A percentile compares a stretch with the other conserved stretches of the same genome.
Evolutionary conservation across 2,797 vertebrate species (phyloP).

Genomic region (Alfaro cultratus): DNA sequence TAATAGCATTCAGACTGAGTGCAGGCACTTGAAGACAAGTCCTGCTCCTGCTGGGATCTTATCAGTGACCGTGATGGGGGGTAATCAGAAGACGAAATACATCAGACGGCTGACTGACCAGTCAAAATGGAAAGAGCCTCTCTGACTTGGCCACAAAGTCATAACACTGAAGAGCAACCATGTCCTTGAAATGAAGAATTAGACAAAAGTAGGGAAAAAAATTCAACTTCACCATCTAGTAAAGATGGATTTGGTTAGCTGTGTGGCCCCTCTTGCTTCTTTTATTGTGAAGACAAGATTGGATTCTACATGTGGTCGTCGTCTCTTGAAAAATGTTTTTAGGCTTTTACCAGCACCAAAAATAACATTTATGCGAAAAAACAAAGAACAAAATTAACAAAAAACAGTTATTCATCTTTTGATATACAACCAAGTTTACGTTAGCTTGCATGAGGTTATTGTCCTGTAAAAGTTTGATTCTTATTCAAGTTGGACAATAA

Average conservation of each 20-base stretch:
- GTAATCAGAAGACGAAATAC: constrained; percentile 84
- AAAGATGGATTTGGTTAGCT: constrained; percentile 63
- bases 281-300: constrained; percentile 38
- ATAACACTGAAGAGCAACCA: constrained; percentile 44
- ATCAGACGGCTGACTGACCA: constrained; percentile 69
- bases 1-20: constrained; percentile 38
- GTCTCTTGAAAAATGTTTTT: constrained; percentile 12
- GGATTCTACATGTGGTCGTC: constrained; percentile 44
- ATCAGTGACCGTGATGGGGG: constrained; percentile 72
- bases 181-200: constrained; percentile 75
- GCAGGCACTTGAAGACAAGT: constrained; percentile 54
- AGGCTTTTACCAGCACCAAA: constrained; percentile 2
- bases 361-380: background rate
- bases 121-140: constrained; percentile 56
- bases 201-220: constrained; percentile 50
- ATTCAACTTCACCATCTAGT: constrained; percentile 42
- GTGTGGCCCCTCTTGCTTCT: constrained; percentile 42
- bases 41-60: constrained; percentile 70
- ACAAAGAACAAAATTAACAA: too few species aligned
- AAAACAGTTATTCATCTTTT: background rate
- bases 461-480: background rate
- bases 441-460: background rate
- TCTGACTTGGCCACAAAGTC: constrained; percentile 38
- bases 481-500: background rate
- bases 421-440: background rate